Evolutionary conservation across 2,888 invertebrate species (phyloP).

Genomic region (Myathropa florea): DNA sequence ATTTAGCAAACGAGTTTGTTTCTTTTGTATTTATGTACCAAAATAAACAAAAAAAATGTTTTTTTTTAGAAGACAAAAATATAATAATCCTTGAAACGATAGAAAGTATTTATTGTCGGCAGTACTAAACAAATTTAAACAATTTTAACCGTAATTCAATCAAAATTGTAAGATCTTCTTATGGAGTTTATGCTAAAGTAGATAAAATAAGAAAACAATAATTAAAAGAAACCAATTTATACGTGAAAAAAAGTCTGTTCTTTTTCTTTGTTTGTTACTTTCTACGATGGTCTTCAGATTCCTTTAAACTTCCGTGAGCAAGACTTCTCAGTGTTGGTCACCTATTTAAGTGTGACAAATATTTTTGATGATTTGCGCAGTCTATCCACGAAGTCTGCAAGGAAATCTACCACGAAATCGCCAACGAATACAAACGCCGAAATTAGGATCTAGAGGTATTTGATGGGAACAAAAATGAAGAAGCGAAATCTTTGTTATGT

Average conservation of each 20-base stretch:
- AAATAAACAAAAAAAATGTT: slow-evolving; percentile 13
- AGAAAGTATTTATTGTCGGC: slow-evolving; percentile 49
- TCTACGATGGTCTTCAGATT: neutral
- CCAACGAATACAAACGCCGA: too few species aligned
- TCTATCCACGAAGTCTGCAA: too few species aligned
- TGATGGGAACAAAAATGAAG: too few species aligned
- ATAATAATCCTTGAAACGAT: slow-evolving; percentile 32
- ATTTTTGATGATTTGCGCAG: too few species aligned
- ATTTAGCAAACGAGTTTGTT: slow-evolving; percentile 52
- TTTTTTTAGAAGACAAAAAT: slow-evolving; percentile 8
- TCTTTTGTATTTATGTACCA: slow-evolving; percentile 46
- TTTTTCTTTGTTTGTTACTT: neutral
- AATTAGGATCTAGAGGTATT: too few species aligned
- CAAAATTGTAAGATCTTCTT: slow-evolving; percentile 46
- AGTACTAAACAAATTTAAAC: slow-evolving; percentile 41
- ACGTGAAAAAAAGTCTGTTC: slow-evolving; percentile 24
- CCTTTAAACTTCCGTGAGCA: neutral
- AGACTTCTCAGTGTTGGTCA: neutral
- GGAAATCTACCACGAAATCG: too few species aligned
- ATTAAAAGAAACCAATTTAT: slow-evolving; percentile 63
- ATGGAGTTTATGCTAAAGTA: slow-evolving; percentile 58
- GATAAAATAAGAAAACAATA: slow-evolving; percentile 59
- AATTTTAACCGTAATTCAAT: slow-evolving; percentile 42
- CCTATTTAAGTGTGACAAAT: too few species aligned
- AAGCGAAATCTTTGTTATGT: too few species aligned